Percentiles rank a stretch among this genome's conserved stretches.
Conservation (phyloP, 2,888 invertebrate species). For the Axea sp. region DNA sequence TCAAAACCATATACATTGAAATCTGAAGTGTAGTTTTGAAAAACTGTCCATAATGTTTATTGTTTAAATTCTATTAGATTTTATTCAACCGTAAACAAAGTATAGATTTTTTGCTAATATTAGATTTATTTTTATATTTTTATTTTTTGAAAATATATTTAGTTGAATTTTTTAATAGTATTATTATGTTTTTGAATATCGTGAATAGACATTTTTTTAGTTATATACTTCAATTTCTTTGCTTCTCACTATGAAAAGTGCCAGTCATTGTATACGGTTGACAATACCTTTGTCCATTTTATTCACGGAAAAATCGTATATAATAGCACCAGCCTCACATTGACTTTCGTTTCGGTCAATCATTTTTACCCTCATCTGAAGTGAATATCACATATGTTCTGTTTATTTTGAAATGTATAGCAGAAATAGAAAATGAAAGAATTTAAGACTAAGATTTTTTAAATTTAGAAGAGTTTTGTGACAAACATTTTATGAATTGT, state of each 20-base stretch:
- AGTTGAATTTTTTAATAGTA: neutral
- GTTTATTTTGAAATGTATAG: conserved; percentile 44
- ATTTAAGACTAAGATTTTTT: too few species aligned
- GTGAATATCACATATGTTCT: conserved; percentile 44
- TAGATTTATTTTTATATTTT: too few species aligned
- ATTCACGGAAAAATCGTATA: conserved; percentile 38
- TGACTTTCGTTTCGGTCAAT: conserved; percentile 47
- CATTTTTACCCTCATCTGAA: conserved; percentile 40
- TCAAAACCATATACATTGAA: too few species aligned
- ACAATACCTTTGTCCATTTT: conserved; percentile 48
- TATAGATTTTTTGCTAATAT: too few species aligned
- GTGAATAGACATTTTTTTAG: conserved; percentile 11
- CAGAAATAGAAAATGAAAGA: conserved; percentile 30
- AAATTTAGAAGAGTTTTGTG: too few species aligned
- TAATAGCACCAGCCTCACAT: conserved; percentile 20
- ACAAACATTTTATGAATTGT: too few species aligned
- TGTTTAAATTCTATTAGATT: too few species aligned
- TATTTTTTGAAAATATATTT: neutral
- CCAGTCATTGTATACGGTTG: conserved; percentile 35
- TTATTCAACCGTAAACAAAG: too few species aligned
- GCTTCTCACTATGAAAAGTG: conserved; percentile 29
- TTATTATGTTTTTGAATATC: neutral
- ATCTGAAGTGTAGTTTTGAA: too few species aligned
- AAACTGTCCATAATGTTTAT: too few species aligned
- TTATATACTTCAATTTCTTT: conserved; percentile 1